Evolutionary conservation across 1,140 invertebrate genomes (phyloP).

Genomic region (Chrysopa pallens): DNA sequence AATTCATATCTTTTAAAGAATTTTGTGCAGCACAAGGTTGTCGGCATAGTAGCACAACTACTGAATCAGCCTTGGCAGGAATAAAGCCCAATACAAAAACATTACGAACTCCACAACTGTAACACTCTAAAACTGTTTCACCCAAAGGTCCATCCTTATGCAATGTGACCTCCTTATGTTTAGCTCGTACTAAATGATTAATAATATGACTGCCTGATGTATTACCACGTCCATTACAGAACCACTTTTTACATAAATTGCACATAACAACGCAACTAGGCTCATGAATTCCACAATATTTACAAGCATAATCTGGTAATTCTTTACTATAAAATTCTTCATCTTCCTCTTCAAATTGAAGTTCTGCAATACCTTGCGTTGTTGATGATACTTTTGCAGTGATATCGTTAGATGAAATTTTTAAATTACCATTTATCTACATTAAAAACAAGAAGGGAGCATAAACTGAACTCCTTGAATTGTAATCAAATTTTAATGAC

Average conservation of each 20-base stretch:
- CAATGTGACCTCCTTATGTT: conserved; percentile 96
- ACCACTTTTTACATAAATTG: conserved; percentile 98
- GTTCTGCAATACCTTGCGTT: conserved; percentile 55
- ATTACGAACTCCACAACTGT: conserved; percentile 93
- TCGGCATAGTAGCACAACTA: conserved; percentile 94
- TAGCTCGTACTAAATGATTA: conserved; percentile 89
- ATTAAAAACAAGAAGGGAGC: conserved; percentile 11
- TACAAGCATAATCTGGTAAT: conserved; percentile 85
- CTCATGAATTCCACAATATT: conserved; percentile 98
- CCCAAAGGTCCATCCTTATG: conserved; percentile 95
- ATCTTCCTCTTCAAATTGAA: conserved; percentile 84
- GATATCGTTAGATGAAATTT: conserved; percentile 35
- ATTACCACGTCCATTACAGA: conserved; percentile 96
- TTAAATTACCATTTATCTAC: conserved; percentile 42
- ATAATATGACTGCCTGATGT: conserved; percentile 98
- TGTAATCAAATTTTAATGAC: too few relatives aligned
- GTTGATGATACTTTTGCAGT: conserved; percentile 49
- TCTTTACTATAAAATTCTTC: conserved; percentile 78
- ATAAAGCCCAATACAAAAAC: conserved; percentile 98
- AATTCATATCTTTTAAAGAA: conserved; percentile 84
- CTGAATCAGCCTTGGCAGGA: conserved; percentile 96
- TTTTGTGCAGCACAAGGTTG: conserved; percentile 94
- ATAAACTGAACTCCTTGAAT: too few relatives aligned
- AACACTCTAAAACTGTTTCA: conserved; percentile 96
- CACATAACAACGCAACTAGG: conserved; percentile 95